Evolutionary conservation across 2,797 vertebrate genomes (phyloP).

Genomic region (Crax fasciolata): DNA sequence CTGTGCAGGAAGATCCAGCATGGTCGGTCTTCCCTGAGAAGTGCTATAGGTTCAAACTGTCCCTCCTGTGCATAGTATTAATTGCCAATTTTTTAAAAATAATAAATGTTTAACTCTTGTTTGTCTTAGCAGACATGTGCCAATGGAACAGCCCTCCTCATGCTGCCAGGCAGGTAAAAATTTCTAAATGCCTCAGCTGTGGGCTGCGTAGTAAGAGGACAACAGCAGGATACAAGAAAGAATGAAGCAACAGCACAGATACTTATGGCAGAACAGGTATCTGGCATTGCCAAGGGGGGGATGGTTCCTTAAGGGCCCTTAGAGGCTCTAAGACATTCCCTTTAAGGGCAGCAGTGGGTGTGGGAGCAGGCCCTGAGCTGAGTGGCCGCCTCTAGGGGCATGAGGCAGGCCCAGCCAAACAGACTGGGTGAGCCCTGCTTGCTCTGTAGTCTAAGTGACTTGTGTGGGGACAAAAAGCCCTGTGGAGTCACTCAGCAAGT

Average conservation of each 20-base stretch:
- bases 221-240: neutral
- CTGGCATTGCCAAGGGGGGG: neutral
- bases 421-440: neutral
- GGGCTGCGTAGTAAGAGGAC: neutral
- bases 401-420: neutral
- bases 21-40: neutral
- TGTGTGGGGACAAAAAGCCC: neutral
- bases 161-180: fast-evolving
- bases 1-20: neutral
- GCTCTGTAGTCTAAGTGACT: neutral
- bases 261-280: neutral
- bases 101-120: neutral
- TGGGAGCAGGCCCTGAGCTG: neutral
- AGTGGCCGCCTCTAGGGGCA: neutral
- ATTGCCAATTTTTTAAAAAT: neutral
- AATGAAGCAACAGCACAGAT: neutral
- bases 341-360: neutral
- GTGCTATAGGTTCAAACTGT: neutral
- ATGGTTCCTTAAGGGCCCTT: neutral
- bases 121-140: neutral
- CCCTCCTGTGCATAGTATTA: neutral
- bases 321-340: neutral
- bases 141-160: neutral
- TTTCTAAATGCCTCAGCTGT: neutral
- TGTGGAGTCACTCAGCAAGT: neutral